These are phyloP conservation scores for Corythucha ciliata DNA, from an alignment of 2,888 invertebrate species.

Conservation along the genomic window DNA sequence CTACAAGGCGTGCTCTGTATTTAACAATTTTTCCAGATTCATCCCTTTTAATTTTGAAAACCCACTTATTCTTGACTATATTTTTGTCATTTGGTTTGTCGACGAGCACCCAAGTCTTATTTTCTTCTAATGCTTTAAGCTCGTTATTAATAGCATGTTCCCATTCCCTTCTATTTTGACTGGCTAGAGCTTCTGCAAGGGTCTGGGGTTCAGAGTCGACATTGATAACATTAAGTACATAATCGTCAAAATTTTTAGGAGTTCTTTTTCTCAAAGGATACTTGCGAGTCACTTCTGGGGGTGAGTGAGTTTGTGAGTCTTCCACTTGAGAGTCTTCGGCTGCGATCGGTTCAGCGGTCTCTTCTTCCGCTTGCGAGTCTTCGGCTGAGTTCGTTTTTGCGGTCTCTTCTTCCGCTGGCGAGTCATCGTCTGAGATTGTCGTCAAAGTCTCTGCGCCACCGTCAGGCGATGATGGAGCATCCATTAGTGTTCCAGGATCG, in stretches of 20 bases:
- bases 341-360: too few species aligned
- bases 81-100: constrained; percentile 11
- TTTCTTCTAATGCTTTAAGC: constrained; percentile 27
- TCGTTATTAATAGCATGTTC: constrained; percentile 34
- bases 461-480: too few species aligned
- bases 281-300: too few species aligned
- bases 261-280: too few species aligned
- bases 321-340: too few species aligned
- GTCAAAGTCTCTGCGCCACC: too few species aligned
- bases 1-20: constrained; percentile 36
- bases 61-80: constrained; percentile 20
- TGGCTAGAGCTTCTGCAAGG: neutral
- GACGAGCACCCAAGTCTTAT: constrained; percentile 18
- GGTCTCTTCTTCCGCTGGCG: too few species aligned
- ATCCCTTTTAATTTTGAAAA: constrained; percentile 35
- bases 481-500: too few species aligned
- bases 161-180: constrained; percentile 23
- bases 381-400: too few species aligned
- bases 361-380: too few species aligned
- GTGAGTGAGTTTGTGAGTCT: too few species aligned
- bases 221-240: neutral
- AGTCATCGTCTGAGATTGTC: too few species aligned
- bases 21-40: constrained; percentile 22
- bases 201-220: neutral
- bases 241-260: neutral